Conservation (phyloP, 2,113 vertebrate species). For the Chroicocephalus ridibundus region DNA sequence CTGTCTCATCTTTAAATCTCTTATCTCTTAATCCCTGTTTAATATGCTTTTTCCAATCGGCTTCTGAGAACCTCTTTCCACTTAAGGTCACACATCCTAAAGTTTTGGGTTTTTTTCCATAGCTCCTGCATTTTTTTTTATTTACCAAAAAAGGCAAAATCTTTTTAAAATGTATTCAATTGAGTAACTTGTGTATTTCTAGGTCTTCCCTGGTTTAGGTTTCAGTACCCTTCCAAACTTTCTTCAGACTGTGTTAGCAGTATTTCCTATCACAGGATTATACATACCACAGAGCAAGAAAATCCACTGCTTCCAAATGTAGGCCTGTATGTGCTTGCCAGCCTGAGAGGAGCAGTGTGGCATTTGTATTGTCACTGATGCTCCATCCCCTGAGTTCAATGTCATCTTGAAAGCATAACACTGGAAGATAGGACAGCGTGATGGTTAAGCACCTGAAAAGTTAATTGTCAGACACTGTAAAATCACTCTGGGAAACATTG, state of each 20-base stretch:
- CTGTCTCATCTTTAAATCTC: neutral
- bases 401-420: neutral
- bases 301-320: neutral
- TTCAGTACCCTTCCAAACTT: neutral
- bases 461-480: neutral
- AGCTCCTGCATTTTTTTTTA: neutral
- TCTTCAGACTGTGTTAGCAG: neutral
- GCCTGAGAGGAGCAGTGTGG: neutral
- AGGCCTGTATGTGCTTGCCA: neutral
- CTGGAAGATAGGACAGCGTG: neutral
- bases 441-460: neutral
- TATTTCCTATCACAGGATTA: neutral
- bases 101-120: neutral
- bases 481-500: neutral
- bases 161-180: neutral
- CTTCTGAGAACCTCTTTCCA: neutral
- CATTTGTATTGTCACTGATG: accelerated
- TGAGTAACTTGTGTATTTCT: neutral
- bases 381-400: neutral
- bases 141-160: neutral
- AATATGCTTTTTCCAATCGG: neutral
- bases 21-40: neutral
- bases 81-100: neutral
- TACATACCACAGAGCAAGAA: accelerated
- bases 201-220: neutral